phyloP scores from a whole-genome alignment of 37 sponge, comb jelly and placozoan genomes.

The Cladorhizidae sp. region DNA sequence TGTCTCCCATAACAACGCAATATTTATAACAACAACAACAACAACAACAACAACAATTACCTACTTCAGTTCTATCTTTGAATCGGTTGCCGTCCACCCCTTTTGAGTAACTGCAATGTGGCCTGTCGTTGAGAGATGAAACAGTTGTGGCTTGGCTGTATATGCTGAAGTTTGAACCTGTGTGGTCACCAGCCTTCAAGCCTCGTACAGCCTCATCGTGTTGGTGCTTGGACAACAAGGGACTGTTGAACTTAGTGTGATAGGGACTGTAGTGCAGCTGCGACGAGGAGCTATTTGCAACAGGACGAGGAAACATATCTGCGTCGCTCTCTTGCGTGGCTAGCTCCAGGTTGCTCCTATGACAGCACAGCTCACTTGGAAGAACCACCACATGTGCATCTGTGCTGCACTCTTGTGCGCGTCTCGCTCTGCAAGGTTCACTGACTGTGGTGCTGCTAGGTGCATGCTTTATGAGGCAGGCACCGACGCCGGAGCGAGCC shows the following conservation, averaged over 20 bases:
- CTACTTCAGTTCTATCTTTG: slow-evolving; percentile 58
- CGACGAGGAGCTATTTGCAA: neutral
- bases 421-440: no score
- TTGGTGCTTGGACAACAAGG: neutral
- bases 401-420: no score
- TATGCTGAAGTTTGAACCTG: slow-evolving; percentile 1
- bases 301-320: neutral
- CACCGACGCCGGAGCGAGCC: no score
- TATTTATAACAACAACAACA: neutral
- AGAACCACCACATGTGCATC: no score
- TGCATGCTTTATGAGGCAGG: no score
- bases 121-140: slow-evolving; percentile 25
- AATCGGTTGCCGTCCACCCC: slow-evolving; percentile 79
- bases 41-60: neutral
- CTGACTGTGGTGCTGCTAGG: no score
- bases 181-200: neutral
- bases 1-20: no score
- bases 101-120: slow-evolving; percentile 16
- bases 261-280: neutral
- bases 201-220: neutral
- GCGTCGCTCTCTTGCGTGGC: neutral
- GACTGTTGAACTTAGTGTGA: neutral
- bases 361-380: neutral
- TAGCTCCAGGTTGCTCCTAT: neutral
- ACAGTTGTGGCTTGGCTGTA: slow-evolving; percentile 5